phyloP scores from a whole-genome alignment of 2,797 vertebrate species.

The Hydrophis major region DNA sequence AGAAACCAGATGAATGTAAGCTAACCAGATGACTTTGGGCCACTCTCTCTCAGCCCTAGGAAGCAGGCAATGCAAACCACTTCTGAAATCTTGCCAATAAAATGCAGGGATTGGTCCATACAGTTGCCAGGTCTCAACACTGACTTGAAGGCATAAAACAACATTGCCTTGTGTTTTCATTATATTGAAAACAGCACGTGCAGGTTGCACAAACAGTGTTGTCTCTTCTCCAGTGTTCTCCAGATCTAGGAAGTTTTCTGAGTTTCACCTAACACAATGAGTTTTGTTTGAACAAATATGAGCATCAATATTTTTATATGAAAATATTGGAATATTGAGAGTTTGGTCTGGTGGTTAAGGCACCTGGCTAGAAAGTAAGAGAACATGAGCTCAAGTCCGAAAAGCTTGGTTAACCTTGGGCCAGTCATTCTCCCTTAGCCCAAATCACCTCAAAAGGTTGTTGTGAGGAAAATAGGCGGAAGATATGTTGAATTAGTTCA shows the following conservation, averaged over 20 bases:
- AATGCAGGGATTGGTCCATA: not conserved
- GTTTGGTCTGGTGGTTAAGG: not conserved
- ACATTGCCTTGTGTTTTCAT: not conserved
- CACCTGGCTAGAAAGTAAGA: not conserved
- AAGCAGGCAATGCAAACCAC: not conserved
- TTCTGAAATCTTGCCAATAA: not conserved
- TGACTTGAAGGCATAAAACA: not conserved
- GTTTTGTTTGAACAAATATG: not conserved
- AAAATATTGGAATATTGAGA: not conserved
- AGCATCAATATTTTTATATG: not conserved
- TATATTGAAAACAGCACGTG: not conserved
- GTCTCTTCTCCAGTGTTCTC: not conserved
- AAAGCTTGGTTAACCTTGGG: too few species aligned
- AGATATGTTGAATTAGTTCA: too few species aligned
- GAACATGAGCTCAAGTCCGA: not conserved
- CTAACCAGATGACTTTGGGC: not conserved
- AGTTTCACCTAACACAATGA: not conserved
- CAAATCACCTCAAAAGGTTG: too few species aligned
- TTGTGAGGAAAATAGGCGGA: too few species aligned
- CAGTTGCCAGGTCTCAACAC: not conserved
- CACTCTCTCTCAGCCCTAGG: not conserved
- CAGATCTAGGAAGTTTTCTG: not conserved
- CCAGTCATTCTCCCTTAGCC: too few species aligned
- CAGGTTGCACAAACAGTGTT: not conserved
- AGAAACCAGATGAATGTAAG: not conserved